These are phyloP conservation scores for Archocentrus centrarchus DNA, from an alignment of 2,113 vertebrate genomes.

Conservation along the genomic window DNA sequence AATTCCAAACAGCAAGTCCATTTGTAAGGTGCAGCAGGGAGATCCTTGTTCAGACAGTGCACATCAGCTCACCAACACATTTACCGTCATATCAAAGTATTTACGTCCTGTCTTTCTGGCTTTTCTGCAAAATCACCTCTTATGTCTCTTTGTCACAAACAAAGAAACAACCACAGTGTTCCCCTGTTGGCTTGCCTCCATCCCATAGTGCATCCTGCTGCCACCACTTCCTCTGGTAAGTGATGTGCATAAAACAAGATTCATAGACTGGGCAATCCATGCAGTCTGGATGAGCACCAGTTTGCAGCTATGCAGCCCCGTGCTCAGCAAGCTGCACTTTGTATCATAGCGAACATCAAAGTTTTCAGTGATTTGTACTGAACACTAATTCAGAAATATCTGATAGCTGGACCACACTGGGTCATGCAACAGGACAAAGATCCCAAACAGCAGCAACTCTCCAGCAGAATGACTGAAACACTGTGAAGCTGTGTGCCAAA, in stretches of 20 bases:
- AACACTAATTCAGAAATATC: neutral
- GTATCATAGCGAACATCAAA: neutral
- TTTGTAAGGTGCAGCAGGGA: neutral
- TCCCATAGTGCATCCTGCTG: neutral
- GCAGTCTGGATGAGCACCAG: neutral
- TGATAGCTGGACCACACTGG: no score
- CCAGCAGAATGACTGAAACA: neutral
- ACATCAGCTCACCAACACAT: neutral
- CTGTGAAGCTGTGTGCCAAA: no score
- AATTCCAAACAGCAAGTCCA: constrained; percentile 16
- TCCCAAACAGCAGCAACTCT: no score
- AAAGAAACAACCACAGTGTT: neutral
- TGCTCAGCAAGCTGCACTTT: neutral
- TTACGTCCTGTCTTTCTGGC: neutral
- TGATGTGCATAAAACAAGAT: neutral
- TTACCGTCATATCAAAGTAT: neutral
- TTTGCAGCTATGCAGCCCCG: neutral
- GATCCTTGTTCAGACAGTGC: neutral
- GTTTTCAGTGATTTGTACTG: neutral
- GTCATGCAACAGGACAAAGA: no score
- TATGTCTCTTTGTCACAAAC: neutral
- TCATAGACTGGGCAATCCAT: neutral
- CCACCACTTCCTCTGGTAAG: neutral
- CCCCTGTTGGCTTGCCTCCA: accelerated
- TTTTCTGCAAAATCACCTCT: neutral